Evolutionary conservation across 1,140 invertebrate species (phyloP), one percentile per base, ranked within the genome.

Genomic region (Neodiprion pinetum): DNA sequence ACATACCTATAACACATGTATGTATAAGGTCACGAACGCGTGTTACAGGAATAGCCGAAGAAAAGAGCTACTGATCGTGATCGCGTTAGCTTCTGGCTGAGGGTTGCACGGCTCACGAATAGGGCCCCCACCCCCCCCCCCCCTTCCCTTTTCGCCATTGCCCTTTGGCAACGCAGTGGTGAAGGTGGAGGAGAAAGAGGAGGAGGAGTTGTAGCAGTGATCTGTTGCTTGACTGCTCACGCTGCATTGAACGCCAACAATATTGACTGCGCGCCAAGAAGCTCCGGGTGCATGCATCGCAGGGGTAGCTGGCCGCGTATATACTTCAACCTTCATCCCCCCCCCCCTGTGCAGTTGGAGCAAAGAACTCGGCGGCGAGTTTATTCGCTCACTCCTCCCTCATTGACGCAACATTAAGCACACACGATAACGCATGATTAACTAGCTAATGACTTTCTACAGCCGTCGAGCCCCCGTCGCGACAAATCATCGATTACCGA

Each of bases 401-500:
- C 83, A 82, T 86, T 83, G 87, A 88, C 86, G 87, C 83, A 87
- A 88, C 87, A 88, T 88, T 88, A 87, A 85, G 80, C 87, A 83
- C 86, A 86, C 85, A 86, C 85, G 86, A 88, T 87, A 87, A 87
- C 86, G 85, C 87, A 87, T 86, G 87, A 88, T 88, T 88, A 88
- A 87, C 82, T 80, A 79, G 81, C 86, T 88, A 89, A 88, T 89
- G 86, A 88, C 85, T 85, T 82, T 84, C 79, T 79, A 80, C 76
- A 17, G 72, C 61, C 17, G 67, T 72, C 71, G 47, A 65, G 67
- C 67, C 17, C 61, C 4, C 61, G 40, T 17, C 21, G 68, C 68
- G 68, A 69, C 68, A 69, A 28, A 74, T 74, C 73, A 74, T 74
- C 73, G 73, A 74, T 74, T 74, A 74, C 17, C 10, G 28, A 21